These are phyloP conservation scores for Noctua comes DNA, from an alignment of 2,888 invertebrate species.

Conservation along the genomic window DNA sequence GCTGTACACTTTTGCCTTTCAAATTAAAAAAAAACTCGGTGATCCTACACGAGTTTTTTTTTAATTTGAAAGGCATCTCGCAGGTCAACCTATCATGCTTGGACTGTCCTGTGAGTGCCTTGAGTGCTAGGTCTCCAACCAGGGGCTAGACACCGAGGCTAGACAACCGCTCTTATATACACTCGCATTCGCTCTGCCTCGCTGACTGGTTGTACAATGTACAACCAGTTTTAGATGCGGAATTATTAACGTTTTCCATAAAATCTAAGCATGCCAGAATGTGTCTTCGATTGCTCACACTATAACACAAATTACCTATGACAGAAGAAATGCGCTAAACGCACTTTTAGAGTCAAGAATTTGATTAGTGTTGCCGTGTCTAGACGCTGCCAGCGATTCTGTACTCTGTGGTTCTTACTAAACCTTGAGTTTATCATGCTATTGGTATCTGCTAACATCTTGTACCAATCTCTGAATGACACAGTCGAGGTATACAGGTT, in stretches of 20 bases:
- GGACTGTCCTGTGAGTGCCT: too few species aligned
- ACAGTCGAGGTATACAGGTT: neutral
- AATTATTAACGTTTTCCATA: neutral
- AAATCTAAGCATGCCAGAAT: neutral
- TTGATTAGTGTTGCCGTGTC: neutral
- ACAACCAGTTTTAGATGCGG: neutral
- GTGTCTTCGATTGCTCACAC: neutral
- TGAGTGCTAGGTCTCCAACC: too few species aligned
- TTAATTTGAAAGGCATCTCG: too few species aligned
- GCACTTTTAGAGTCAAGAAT: neutral
- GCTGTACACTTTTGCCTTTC: too few species aligned
- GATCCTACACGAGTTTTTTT: too few species aligned
- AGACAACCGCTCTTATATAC: neutral
- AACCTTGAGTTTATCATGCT: conserved; percentile 21
- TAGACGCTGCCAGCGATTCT: neutral
- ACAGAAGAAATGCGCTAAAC: neutral
- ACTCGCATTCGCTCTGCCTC: neutral
- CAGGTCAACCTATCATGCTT: too few species aligned
- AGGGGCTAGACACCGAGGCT: too few species aligned
- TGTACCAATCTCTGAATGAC: conserved; percentile 17
- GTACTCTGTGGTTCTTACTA: neutral
- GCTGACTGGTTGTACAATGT: too few species aligned
- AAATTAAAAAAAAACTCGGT: too few species aligned
- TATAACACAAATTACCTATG: neutral
- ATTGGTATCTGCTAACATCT: conserved; percentile 16